Percentiles rank a stretch among this genome's conserved stretches.
These are phyloP conservation scores for Latrodectus geometricus DNA, from an alignment of 1,140 invertebrate genomes.

Conservation along the genomic window DNA sequence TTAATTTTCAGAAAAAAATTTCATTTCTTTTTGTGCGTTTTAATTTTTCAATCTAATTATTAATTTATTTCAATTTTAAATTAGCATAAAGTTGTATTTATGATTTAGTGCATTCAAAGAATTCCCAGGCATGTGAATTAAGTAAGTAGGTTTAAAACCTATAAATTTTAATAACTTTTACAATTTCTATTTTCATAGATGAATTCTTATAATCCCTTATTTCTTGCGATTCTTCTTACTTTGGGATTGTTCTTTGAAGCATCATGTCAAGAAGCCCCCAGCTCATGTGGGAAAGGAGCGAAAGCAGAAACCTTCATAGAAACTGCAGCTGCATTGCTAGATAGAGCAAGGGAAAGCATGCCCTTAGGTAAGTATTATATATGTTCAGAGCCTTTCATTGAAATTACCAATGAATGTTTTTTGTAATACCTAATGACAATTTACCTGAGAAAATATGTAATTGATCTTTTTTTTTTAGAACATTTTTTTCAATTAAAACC, in stretches of 20 bases:
- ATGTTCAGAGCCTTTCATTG: neutral
- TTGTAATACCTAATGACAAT: neutral
- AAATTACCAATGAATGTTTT: neutral
- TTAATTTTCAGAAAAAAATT: neutral
- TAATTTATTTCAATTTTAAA: neutral
- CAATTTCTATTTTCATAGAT: neutral
- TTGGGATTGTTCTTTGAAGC: neutral
- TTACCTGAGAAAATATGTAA: neutral
- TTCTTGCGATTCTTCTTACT: neutral
- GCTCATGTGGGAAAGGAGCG: neutral
- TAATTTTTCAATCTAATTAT: neutral
- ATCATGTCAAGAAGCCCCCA: neutral
- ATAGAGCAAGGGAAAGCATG: constrained; percentile 19
- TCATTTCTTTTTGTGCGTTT: neutral
- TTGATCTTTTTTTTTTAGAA: too few relatives aligned
- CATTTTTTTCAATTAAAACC: too few relatives aligned
- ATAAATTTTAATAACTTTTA: neutral
- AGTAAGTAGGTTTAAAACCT: too few relatives aligned
- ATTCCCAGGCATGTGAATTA: neutral
- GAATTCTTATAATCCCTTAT: neutral
- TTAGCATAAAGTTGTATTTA: neutral
- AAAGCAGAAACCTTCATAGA: constrained; percentile 38
- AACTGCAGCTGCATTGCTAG: constrained; percentile 38
- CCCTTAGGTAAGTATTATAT: constrained; percentile 8
- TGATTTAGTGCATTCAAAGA: neutral